phyloP scores from a whole-genome alignment of 1,140 invertebrate genomes.

The Belonocnema kinseyi region DNA sequence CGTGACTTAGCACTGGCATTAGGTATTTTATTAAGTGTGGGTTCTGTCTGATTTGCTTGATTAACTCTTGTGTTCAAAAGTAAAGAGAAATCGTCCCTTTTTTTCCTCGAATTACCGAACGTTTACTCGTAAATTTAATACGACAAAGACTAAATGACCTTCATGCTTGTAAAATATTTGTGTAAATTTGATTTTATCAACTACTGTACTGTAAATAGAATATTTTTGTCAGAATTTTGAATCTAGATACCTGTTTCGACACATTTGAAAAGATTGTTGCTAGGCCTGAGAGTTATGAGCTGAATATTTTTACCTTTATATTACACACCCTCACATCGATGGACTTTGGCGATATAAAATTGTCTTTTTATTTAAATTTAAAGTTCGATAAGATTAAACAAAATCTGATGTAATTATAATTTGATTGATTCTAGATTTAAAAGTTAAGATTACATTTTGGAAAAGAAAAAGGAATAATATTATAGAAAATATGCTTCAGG shows the following conservation, averaged over 20 bases:
- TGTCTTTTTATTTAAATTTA: not conserved
- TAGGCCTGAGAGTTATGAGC: conserved; percentile 37
- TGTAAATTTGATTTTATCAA: not conserved
- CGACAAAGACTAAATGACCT: not conserved
- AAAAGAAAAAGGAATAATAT: too few species aligned
- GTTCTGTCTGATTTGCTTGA: not conserved
- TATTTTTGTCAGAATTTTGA: conserved; percentile 45
- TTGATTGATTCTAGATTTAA: too few species aligned
- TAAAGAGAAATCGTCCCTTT: not conserved
- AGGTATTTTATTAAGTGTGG: not conserved
- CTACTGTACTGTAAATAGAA: conserved; percentile 35
- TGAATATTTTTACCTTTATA: conserved; percentile 58
- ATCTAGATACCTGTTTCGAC: conserved; percentile 37
- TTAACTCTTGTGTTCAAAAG: conserved; percentile 6
- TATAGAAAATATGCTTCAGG: not conserved
- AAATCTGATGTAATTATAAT: too few species aligned
- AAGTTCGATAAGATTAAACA: not conserved
- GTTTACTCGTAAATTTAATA: not conserved
- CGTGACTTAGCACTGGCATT: conserved; percentile 29
- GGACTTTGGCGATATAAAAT: conserved; percentile 26
- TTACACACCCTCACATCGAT: conserved; percentile 56
- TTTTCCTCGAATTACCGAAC: not conserved
- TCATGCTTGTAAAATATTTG: not conserved
- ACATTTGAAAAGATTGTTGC: conserved; percentile 31
- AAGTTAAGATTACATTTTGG: too few species aligned